phyloP scores from a whole-genome alignment of 2,888 invertebrate genomes.

The Temnothorax unifasciatus region DNA sequence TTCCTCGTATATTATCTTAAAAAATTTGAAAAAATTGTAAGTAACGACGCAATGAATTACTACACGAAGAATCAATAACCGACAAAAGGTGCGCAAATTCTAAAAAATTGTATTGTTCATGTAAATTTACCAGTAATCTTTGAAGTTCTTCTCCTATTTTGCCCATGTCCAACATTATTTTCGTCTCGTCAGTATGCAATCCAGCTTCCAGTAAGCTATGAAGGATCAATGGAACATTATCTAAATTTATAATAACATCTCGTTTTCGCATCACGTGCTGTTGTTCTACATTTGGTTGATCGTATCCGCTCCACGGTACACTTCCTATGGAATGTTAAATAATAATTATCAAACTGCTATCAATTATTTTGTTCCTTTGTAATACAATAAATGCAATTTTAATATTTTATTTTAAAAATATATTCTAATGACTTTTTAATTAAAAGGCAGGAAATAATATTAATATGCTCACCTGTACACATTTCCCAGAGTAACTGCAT shows the following conservation, averaged over 20 bases:
- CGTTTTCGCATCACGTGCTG: slow-evolving; percentile 76
- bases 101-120: not conserved
- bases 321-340: slow-evolving; percentile 68
- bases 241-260: slow-evolving; percentile 74
- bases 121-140: slow-evolving; percentile 75
- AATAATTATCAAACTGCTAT: slow-evolving; percentile 3
- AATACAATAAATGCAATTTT: not conserved
- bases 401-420: slow-evolving; percentile 10
- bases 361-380: not conserved
- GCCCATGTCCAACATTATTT: slow-evolving; percentile 80
- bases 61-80: not conserved
- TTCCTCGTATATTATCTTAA: slow-evolving; percentile 79
- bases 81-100: not conserved
- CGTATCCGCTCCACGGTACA: slow-evolving; percentile 79
- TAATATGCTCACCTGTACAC: slow-evolving; percentile 77
- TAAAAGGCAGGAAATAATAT: not conserved
- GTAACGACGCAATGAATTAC: slow-evolving; percentile 16
- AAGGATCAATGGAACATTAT: slow-evolving; percentile 79
- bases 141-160: slow-evolving; percentile 80
- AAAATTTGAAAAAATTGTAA: slow-evolving; percentile 31
- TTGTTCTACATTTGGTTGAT: slow-evolving; percentile 74
- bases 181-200: slow-evolving; percentile 78
- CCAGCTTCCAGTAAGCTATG: slow-evolving; percentile 79
- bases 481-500: slow-evolving; percentile 82
- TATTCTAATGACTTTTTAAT: not conserved